phyloP scores from a whole-genome alignment of 2,888 invertebrate species.

The Minunthozetes semirufus region DNA sequence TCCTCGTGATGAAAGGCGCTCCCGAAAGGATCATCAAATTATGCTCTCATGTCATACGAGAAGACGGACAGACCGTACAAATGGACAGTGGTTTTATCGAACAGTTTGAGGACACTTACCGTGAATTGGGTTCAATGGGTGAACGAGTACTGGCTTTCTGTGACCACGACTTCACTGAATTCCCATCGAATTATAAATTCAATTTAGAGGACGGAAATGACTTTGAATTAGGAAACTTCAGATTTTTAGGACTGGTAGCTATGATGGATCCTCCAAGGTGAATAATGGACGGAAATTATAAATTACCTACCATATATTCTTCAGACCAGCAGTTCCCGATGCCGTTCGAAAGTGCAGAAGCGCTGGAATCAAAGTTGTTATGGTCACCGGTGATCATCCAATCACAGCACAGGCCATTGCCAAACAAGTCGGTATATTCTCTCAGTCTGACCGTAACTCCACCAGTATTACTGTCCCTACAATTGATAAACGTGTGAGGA shows the following conservation, averaged over 20 bases:
- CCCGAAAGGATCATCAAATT: conserved; percentile 52
- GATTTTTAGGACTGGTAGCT: conserved; percentile 48
- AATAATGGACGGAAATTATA: no score
- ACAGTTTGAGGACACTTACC: conserved; percentile 60
- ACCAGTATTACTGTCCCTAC: not conserved
- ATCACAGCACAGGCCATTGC: conserved; percentile 46
- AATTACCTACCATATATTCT: no score
- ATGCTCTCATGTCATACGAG: conserved; percentile 53
- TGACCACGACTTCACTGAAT: conserved; percentile 43
- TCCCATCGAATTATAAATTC: conserved; percentile 43
- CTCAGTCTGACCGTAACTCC: conserved; percentile 43
- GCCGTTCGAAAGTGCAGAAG: conserved; percentile 48
- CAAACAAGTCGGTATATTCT: conserved; percentile 52
- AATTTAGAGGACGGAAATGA: conserved; percentile 47
- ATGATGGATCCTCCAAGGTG: conserved; percentile 47
- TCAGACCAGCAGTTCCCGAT: conserved; percentile 47
- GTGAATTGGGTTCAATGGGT: conserved; percentile 72
- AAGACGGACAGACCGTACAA: conserved; percentile 44
- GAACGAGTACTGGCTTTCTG: conserved; percentile 60
- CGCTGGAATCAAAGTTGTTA: conserved; percentile 50
- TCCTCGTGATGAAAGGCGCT: conserved; percentile 55
- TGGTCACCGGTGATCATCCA: conserved; percentile 48
- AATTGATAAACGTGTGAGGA: not conserved
- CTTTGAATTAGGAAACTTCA: conserved; percentile 45
- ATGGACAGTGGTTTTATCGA: conserved; percentile 54